phyloP scores from a whole-genome alignment of 2,797 vertebrate genomes.

The Sylvia borin region DNA sequence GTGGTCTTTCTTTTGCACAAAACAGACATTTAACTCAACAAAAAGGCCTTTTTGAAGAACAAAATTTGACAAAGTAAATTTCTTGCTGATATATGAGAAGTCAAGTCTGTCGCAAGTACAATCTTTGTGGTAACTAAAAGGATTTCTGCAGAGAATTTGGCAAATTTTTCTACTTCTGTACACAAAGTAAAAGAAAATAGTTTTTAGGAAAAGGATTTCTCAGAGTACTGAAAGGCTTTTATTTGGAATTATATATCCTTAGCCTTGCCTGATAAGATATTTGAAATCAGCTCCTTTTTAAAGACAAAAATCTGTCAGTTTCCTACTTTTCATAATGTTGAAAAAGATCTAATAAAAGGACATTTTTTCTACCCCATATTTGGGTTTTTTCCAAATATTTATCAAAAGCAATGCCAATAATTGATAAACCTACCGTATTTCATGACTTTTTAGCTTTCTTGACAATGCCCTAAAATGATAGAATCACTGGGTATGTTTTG shows the following conservation, averaged over 20 bases:
- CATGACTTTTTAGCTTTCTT: neutral
- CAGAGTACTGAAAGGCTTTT: constrained; percentile 53
- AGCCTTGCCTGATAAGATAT: constrained; percentile 5
- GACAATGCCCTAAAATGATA: neutral
- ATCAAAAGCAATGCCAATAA: neutral
- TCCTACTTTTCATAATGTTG: constrained; percentile 19
- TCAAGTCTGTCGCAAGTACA: constrained; percentile 60
- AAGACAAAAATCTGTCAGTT: constrained; percentile 59
- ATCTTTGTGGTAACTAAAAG: constrained; percentile 67
- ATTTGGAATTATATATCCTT: constrained; percentile 66
- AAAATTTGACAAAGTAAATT: constrained; percentile 75
- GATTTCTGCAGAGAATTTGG: constrained; percentile 69
- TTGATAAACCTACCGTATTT: neutral
- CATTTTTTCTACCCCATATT: constrained; percentile 9
- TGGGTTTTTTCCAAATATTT: neutral
- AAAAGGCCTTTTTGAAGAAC: constrained; percentile 71
- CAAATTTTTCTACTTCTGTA: constrained; percentile 64
- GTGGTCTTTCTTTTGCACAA: constrained; percentile 77
- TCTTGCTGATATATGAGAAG: constrained; percentile 70
- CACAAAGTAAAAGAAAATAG: constrained; percentile 55
- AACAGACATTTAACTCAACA: constrained; percentile 75
- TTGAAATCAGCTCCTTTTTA: constrained; percentile 56
- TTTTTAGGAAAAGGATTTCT: constrained; percentile 70
- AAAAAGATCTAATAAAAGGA: constrained; percentile 32
- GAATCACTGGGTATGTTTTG: neutral